Percentiles rank a stretch among this genome's conserved stretches.
Evolutionary conservation across 2,113 vertebrate genomes (phyloP).

Genomic region (Grus americana): DNA sequence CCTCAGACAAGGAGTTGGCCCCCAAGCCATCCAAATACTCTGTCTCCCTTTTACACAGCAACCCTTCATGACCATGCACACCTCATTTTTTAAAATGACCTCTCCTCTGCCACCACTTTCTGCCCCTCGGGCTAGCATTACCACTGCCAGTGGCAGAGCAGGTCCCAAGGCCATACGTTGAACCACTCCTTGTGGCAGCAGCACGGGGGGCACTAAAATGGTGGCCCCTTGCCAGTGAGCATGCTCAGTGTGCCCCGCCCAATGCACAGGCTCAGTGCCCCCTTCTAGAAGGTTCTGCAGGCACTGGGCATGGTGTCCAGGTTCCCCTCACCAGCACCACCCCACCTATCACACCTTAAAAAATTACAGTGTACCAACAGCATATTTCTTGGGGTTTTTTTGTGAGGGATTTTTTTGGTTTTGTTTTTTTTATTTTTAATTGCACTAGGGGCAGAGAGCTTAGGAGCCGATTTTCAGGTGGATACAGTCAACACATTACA

Average conservation of each 20-base stretch:
- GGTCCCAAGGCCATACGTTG: rapidly evolving
- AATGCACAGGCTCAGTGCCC: background rate
- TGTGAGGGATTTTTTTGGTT: no score
- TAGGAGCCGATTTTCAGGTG: background rate
- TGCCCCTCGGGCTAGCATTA: background rate
- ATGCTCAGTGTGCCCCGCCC: background rate
- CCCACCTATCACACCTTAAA: background rate
- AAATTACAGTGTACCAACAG: no score
- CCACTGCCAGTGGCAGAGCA: rapidly evolving
- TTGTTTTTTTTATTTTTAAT: background rate
- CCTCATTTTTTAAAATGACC: rapidly evolving
- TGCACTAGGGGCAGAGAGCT: background rate
- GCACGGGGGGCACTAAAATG: no score
- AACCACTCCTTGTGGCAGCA: rapidly evolving
- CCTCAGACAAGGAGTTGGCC: background rate
- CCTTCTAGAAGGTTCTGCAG: background rate
- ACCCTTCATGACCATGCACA: rapidly evolving
- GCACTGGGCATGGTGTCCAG: rapidly evolving
- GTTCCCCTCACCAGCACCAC: background rate
- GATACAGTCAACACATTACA: background rate
- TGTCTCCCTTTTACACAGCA: background rate
- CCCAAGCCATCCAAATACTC: rapidly evolving
- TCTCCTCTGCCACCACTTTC: background rate
- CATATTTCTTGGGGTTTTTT: no score
- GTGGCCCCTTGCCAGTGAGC: background rate